Percentiles rank a stretch among this genome's conserved stretches.
Evolutionary conservation across 2,797 vertebrate genomes (phyloP).

Genomic region (Linurgus olivaceus): DNA sequence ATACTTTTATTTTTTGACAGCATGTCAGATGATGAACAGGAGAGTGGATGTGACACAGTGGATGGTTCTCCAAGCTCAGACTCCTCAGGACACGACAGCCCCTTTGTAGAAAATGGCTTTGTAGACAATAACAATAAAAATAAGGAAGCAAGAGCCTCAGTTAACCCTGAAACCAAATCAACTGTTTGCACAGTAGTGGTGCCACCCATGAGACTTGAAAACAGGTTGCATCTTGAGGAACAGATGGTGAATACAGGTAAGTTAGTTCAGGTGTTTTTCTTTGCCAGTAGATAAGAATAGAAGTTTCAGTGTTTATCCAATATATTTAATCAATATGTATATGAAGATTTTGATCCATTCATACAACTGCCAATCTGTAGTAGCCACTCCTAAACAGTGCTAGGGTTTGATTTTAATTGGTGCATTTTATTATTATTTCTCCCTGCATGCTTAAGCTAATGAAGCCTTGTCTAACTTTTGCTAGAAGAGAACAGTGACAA

Average conservation of each 20-base stretch:
- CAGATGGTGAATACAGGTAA: constrained; percentile 84
- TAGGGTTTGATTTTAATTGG: background rate
- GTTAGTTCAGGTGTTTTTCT: background rate
- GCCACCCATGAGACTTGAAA: constrained; percentile 88
- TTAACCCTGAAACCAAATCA: constrained; percentile 84
- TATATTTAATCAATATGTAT: background rate
- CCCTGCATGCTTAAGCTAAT: background rate
- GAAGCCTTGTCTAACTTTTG: background rate
- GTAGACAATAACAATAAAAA: constrained; percentile 84
- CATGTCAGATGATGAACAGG: constrained; percentile 95
- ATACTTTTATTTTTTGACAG: constrained; percentile 68
- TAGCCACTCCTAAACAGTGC: background rate
- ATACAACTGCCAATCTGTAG: background rate
- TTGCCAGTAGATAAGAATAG: background rate
- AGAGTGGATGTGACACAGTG: constrained; percentile 95
- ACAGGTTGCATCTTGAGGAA: constrained; percentile 78
- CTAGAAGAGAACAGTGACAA: background rate
- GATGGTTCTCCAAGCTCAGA: constrained; percentile 90
- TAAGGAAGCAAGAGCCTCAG: constrained; percentile 78
- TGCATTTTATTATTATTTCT: background rate
- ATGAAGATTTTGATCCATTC: background rate
- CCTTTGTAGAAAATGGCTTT: constrained; percentile 86
- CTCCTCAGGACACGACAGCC: constrained; percentile 87
- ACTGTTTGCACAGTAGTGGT: constrained; percentile 89
- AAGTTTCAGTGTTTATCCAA: background rate